A percentile compares a stretch with the other conserved stretches of the same genome.
Conservation (phyloP, 2,797 vertebrate genomes). For the Paedocypris micromegethes region DNA sequence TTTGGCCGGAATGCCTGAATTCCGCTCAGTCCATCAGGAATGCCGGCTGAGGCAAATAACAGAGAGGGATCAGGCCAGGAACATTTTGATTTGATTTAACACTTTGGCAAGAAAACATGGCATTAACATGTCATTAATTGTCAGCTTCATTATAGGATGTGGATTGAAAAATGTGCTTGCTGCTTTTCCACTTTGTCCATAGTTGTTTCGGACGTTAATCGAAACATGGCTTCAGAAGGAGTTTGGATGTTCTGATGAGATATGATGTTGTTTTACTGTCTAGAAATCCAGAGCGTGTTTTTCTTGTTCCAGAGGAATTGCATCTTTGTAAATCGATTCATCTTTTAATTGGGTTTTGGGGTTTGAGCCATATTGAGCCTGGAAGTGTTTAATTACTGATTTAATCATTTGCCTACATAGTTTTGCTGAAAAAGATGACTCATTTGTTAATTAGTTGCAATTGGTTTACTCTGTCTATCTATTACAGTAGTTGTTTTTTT, state of each 20-base stretch:
- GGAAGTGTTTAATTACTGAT: not conserved
- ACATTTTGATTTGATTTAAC: conserved; percentile 23
- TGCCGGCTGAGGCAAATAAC: conserved; percentile 32
- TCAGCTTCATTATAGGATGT: conserved; percentile 1
- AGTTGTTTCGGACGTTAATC: not conserved
- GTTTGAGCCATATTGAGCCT: not conserved
- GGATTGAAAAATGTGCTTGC: not conserved
- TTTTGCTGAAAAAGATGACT: not conserved
- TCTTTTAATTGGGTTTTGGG: conserved; percentile 14
- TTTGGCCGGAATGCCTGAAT: conserved; percentile 38
- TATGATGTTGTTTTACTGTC: too few species aligned
- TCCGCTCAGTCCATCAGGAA: conserved; percentile 32
- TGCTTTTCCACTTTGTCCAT: not conserved
- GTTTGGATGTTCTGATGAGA: too few species aligned
- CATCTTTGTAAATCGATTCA: too few species aligned
- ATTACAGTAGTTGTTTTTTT: not conserved
- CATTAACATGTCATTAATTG: conserved; percentile 23
- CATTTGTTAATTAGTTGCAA: not conserved
- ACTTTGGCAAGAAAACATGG: conserved; percentile 10
- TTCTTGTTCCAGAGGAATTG: too few species aligned
- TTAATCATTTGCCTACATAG: not conserved
- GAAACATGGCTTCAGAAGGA: too few species aligned
- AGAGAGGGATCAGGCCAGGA: conserved; percentile 30
- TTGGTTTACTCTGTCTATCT: not conserved
- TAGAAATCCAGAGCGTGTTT: too few species aligned